phyloP scores from a whole-genome alignment of 2,888 invertebrate species.

The Beris morrisii region DNA sequence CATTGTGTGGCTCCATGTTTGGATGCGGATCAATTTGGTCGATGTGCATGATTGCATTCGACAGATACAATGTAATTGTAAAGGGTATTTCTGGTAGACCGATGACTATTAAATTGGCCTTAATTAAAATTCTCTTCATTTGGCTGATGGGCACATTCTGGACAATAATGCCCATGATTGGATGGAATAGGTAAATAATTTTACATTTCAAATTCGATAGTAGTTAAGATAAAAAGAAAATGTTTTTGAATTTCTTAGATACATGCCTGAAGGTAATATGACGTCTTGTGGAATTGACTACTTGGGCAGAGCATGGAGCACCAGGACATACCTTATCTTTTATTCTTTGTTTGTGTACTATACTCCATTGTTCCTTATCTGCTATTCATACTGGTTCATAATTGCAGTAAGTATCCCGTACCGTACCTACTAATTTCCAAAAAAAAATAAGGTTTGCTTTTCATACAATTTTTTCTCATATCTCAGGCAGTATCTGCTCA shows the following conservation, averaged over 20 bases:
- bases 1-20: slow-evolving; percentile 70
- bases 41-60: slow-evolving; percentile 89
- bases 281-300: slow-evolving; percentile 92
- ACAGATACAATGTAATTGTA: slow-evolving; percentile 92
- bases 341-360: slow-evolving; percentile 81
- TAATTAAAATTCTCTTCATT: slow-evolving; percentile 74
- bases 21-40: slow-evolving; percentile 92
- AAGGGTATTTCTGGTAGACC: slow-evolving; percentile 85
- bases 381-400: slow-evolving; percentile 87
- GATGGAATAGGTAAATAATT: slow-evolving; percentile 80
- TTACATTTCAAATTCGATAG: neutral
- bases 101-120: slow-evolving; percentile 77
- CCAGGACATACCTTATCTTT: slow-evolving; percentile 76
- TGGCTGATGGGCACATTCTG: slow-evolving; percentile 78
- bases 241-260: slow-evolving; percentile 58
- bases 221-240: neutral
- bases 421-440: too few relatives aligned
- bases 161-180: slow-evolving; percentile 83
- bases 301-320: slow-evolving; percentile 72
- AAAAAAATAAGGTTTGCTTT: too few relatives aligned
- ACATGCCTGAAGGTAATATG: slow-evolving; percentile 92
- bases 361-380: slow-evolving; percentile 74
- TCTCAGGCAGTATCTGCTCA: slow-evolving; percentile 67
- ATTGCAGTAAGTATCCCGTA: slow-evolving; percentile 65
- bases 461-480: too few relatives aligned